Evolutionary conservation across 2,797 vertebrate genomes (phyloP), one percentile per base, ranked within the genome.

Genomic region (Cirrhinus mrigala): DNA sequence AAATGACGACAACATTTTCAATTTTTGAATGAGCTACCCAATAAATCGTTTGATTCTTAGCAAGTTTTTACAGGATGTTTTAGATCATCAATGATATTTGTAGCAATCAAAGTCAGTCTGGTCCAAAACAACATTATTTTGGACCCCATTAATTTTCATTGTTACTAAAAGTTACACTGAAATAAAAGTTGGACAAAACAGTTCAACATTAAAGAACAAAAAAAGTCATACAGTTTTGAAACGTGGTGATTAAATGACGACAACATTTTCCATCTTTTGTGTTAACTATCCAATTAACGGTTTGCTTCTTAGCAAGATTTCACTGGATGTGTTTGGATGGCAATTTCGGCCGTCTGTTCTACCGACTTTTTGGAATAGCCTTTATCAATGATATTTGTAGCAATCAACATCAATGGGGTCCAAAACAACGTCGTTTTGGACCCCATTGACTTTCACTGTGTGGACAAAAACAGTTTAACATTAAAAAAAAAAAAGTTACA

Each of bases 351-450:
- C 24, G 11, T 56, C 52, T 37, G 6, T 76, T 40, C 48, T 40
- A 84, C 27, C 64, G 6, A 60, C 20, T 78, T 69, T 87, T 86
- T 77, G 37, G n/a, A 81, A 66, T 78, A 56, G 79, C 88, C 92
- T 94, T 94, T 92, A 91, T 91, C 91, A 89, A 84, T 92, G 85
- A 91, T 93, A 91, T 94, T 94, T 93, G 93, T 95, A 94, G 94
- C 93, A 94, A 40, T 40, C 40, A 40, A 40, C 4, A 1, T 40
- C 40, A 40, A 40, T 9, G 8, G 7, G 40, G 7, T 44, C 40
- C 6, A 44, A 44, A 44, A 9, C 40, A 44, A 9, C 2, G 7
- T 44, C 0, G 7, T 44, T 44, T 44, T 44, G 37, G 37, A 40
- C 37, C 37, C 40, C 40, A 44, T 44, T 44, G 40, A 7, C 40